Base-by-base conservation (phyloP, 1,140 invertebrate genomes). In the Bombus pyrosoma region DNA sequence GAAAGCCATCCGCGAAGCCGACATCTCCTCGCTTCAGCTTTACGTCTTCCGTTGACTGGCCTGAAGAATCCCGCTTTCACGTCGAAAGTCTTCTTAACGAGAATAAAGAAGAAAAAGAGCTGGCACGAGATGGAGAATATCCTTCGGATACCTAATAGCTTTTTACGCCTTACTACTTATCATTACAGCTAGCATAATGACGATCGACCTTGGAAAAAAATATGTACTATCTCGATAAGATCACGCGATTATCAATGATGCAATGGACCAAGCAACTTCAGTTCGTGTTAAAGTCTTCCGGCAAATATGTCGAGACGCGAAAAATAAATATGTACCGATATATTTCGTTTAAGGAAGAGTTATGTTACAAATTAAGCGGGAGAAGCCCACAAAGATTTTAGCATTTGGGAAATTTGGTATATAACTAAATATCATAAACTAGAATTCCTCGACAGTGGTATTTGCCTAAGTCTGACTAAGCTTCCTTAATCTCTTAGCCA, bases 91-190 rank as follows among this genome's bases (percentile, higher is more conserved):
- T 41, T 66, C 64, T 79, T 73, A 77, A 86, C 74, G 69, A 41
- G 18, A 37, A n/a, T n/a, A 64, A 79, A 39, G 73, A 71, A 79
- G 74, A 73, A 68, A 86, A 87, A 69, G 80, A 76, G n/a, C 6
- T n/a, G 34, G 28, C 47, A 32, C 69, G 10, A 78, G 83, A 89
- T 53, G 72, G 43, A 57, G 47, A 81, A 89, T 86, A 81, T 86
- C 76, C 69, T 86, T 75, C 81, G 69, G 75, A n/a, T 74, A 90
- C 78, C 85, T 91, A 91, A 91, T 87, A 87, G 85, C 89, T 89
- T 89, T 91, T 91, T 87, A 91, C 87, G 78, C 86, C 86, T 91
- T 91, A 91, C 91, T 89, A 91, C 90, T 88, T 83, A 78, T 91
- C 89, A 86, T 91, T 85, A 83, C 79, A 57, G n/a, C 2, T 85